These are phyloP conservation scores for Biston betularia DNA, from an alignment of 2,888 invertebrate genomes.

Conservation along the genomic window DNA sequence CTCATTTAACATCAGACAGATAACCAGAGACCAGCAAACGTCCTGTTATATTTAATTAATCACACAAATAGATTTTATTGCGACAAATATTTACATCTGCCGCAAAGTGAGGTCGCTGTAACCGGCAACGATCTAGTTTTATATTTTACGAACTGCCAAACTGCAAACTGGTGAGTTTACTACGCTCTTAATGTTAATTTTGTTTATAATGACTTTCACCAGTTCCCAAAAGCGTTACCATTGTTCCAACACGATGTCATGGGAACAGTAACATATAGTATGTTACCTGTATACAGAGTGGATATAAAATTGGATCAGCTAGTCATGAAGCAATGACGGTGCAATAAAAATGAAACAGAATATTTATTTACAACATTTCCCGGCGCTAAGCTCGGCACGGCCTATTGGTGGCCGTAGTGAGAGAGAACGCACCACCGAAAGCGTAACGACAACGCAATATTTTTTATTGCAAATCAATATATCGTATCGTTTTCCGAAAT, in stretches of 20 bases:
- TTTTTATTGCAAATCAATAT: constrained; percentile 78
- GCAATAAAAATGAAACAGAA: constrained; percentile 50
- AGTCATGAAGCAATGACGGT: constrained; percentile 33
- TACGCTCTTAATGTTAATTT: constrained; percentile 6
- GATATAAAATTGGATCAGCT: constrained; percentile 37
- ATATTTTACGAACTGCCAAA: constrained; percentile 47
- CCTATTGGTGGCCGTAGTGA: constrained; percentile 56
- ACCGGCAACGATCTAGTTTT: constrained; percentile 32
- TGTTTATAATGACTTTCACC: constrained; percentile 10
- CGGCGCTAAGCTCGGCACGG: constrained; percentile 48
- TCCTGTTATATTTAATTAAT: constrained; percentile 68
- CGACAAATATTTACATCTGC: constrained; percentile 75
- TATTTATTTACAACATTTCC: constrained; percentile 51
- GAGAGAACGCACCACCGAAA: constrained; percentile 65
- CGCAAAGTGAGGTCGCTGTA: constrained; percentile 53
- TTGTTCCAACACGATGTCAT: constrained; percentile 4
- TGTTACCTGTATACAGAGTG: constrained; percentile 2
- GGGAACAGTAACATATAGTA: constrained; percentile 24
- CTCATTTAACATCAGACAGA: not conserved
- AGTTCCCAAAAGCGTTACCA: not conserved
- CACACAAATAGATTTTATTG: constrained; percentile 76
- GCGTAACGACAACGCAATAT: constrained; percentile 74
- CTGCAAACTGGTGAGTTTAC: constrained; percentile 22
- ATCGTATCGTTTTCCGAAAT: constrained; percentile 67
- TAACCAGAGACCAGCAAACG: constrained; percentile 55